Conservation (phyloP, 2,113 vertebrate species). For the Ceratotherium simum region DNA sequence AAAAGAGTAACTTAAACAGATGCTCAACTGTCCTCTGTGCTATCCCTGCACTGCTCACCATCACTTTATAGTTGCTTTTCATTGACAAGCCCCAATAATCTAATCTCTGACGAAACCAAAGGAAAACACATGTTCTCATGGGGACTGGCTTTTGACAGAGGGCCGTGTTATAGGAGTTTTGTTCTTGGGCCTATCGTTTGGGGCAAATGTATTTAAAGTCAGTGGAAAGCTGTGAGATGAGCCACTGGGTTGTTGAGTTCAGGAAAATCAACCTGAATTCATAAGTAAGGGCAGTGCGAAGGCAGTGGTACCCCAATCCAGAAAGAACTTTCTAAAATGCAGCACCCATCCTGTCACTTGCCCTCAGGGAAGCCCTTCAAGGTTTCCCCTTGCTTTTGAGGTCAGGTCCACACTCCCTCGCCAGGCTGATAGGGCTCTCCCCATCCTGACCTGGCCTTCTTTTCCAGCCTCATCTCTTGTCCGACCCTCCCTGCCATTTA, state of each 20-base stretch:
- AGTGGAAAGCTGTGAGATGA: not conserved
- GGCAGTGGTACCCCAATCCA: not conserved
- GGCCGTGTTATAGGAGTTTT: not conserved
- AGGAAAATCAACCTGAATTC: not conserved
- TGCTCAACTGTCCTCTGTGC: not conserved
- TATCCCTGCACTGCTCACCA: fast-evolving
- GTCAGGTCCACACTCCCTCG: not conserved
- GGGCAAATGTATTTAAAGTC: not conserved
- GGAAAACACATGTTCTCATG: not conserved
- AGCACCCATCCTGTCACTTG: not conserved
- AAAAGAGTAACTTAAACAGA: not conserved
- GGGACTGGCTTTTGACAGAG: not conserved
- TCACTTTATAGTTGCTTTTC: not conserved
- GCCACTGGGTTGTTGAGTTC: not conserved
- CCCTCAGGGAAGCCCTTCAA: not conserved
- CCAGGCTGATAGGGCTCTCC: not conserved
- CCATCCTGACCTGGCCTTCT: not conserved
- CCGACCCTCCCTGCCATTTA: not conserved
- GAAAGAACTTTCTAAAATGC: not conserved
- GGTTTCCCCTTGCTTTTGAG: not conserved
- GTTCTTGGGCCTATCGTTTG: not conserved
- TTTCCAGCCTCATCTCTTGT: not conserved
- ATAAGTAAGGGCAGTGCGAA: not conserved
- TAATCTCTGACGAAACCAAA: not conserved
- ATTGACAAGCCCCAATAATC: not conserved